Conservation (phyloP, 2,888 invertebrate species). For the Slavum lentiscoides region DNA sequence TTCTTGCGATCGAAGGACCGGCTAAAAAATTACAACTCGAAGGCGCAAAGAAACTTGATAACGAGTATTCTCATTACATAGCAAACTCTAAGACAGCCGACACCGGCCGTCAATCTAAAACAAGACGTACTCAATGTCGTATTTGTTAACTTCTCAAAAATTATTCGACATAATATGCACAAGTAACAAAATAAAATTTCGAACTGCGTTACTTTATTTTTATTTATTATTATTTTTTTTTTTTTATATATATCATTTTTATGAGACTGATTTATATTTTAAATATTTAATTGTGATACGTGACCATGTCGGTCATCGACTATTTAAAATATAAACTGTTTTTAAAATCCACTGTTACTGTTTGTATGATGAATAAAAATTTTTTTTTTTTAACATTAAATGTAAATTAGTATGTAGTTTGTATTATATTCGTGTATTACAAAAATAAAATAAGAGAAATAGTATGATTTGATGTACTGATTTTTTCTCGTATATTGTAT, state of each 20-base stretch:
- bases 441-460: too few species aligned
- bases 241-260: constrained; percentile 2
- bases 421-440: too few species aligned
- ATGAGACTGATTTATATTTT: constrained; percentile 48
- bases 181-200: not conserved
- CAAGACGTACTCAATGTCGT: constrained; percentile 8
- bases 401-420: too few species aligned
- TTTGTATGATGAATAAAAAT: constrained; percentile 23
- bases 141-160: constrained; percentile 7
- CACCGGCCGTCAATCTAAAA: not conserved
- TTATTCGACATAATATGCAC: constrained; percentile 4
- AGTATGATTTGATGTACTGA: too few species aligned
- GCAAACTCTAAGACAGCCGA: constrained; percentile 23
- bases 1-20: constrained; percentile 61
- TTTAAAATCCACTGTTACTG: constrained; percentile 25
- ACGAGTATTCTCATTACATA: constrained; percentile 54
- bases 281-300: constrained; percentile 46
- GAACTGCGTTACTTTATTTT: not conserved
- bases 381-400: constrained; percentile 13
- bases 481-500: too few species aligned
- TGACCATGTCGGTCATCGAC: constrained; percentile 4
- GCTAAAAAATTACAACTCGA: constrained; percentile 56
- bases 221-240: not conserved
- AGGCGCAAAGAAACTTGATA: constrained; percentile 45
- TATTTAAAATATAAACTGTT: constrained; percentile 38